Evolutionary conservation across 2,113 vertebrate genomes (phyloP).

Genomic region (Seriola rivoliana): DNA sequence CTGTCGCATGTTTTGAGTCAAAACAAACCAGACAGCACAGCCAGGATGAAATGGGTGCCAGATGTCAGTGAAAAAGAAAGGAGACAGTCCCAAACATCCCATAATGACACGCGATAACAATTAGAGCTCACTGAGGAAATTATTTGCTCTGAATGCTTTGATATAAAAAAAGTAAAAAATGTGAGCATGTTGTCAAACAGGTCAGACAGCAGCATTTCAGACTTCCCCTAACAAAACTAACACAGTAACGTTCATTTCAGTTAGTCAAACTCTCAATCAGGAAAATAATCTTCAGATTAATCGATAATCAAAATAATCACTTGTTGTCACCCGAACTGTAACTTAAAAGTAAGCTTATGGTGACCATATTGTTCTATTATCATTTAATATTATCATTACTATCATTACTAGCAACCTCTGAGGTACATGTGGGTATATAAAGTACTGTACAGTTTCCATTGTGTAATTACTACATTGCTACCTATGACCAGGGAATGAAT

Average conservation of each 20-base stretch:
- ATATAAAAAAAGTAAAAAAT: neutral
- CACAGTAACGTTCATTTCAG: neutral
- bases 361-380: neutral
- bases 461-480: conserved; percentile 3
- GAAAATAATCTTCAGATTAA: neutral
- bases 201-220: neutral
- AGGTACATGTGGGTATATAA: neutral
- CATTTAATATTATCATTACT: neutral
- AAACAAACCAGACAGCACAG: conserved; percentile 69
- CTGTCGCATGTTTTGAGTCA: conserved; percentile 74
- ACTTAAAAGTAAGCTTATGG: too few species aligned
- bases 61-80: conserved; percentile 53
- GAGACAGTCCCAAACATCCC: conserved; percentile 25
- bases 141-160: conserved; percentile 18
- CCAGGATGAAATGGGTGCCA: conserved; percentile 59
- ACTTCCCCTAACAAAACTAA: neutral
- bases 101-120: conserved; percentile 50
- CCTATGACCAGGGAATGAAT: neutral
- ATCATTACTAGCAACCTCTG: neutral
- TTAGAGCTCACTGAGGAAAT: conserved; percentile 39
- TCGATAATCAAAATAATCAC: neutral
- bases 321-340: too few species aligned
- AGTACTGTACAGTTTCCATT: neutral
- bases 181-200: neutral
- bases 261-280: too few species aligned